Conservation (phyloP, 1,140 invertebrate species). For the Lasioglossum albipes region DNA sequence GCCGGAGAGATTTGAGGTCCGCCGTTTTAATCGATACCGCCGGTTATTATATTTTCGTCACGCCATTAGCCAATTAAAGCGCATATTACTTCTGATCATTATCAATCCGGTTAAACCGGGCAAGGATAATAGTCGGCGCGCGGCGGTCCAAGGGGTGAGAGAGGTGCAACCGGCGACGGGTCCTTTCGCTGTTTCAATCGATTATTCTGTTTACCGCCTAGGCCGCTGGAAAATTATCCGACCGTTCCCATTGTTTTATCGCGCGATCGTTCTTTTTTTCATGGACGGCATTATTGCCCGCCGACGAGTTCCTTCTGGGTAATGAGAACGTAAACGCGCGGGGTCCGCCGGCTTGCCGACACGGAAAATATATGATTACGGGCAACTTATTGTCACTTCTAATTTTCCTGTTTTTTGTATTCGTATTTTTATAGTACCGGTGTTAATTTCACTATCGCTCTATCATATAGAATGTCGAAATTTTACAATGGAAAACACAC, state of each 20-base stretch:
- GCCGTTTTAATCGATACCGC: constrained; percentile 35
- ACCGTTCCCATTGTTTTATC: constrained; percentile 11
- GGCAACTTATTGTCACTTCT: not conserved
- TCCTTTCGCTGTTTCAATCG: constrained; percentile 23
- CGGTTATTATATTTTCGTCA: constrained; percentile 43
- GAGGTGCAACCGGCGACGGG: not conserved
- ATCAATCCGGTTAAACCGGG: constrained; percentile 27
- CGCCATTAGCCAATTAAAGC: constrained; percentile 36
- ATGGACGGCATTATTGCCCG: constrained; percentile 1
- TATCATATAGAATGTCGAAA: too few species aligned
- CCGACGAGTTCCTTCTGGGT: constrained; percentile 17
- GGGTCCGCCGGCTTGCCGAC: not conserved
- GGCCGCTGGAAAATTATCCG: constrained; percentile 31
- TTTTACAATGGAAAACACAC: too few species aligned
- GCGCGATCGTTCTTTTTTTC: constrained; percentile 14
- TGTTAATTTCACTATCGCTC: too few species aligned
- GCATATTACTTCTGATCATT: constrained; percentile 30
- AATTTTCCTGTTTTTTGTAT: too few species aligned
- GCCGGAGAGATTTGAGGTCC: constrained; percentile 19
- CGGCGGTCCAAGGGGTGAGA: too few species aligned
- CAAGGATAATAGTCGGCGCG: not conserved
- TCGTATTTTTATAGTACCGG: too few species aligned
- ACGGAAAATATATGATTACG: not conserved
- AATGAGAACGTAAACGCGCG: not conserved
- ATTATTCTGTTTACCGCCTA: constrained; percentile 30